Conservation (phyloP, 30 jellyfish, hydroid and myxozoan genomes). For the Euphysa ruthae region DNA sequence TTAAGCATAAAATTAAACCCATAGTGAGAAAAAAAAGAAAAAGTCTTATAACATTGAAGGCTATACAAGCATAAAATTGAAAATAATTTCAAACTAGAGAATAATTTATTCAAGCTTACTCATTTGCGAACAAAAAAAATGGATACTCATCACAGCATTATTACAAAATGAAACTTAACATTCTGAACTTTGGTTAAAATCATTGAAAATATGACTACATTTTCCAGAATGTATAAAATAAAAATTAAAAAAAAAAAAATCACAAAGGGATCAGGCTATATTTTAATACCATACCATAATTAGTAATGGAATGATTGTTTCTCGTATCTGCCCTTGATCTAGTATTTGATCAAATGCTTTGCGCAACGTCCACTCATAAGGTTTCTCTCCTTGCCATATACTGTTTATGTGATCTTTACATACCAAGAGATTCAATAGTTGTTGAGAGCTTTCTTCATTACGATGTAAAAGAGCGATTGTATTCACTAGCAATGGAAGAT, state of each 20-base stretch:
- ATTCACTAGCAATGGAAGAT: conserved; percentile 83
- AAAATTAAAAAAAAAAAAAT: neutral
- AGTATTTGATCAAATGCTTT: conserved; percentile 74
- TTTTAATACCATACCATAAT: conserved; percentile 50
- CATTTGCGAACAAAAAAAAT: too few species aligned
- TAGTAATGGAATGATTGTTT: conserved; percentile 76
- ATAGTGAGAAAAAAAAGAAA: too few species aligned
- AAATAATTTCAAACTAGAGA: too few species aligned
- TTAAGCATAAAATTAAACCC: too few species aligned
- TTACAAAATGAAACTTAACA: too few species aligned
- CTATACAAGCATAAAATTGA: too few species aligned
- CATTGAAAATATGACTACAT: neutral
- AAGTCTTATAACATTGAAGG: too few species aligned
- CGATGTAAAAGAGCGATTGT: conserved; percentile 80
- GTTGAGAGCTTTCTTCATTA: conserved; percentile 84
- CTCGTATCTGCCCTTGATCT: conserved; percentile 82
- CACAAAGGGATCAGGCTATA: too few species aligned
- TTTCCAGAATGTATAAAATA: neutral
- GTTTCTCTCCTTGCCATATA: conserved; percentile 82
- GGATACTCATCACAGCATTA: too few species aligned
- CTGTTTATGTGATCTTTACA: conserved; percentile 79
- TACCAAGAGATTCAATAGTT: conserved; percentile 54
- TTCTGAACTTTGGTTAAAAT: neutral
- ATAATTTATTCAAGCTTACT: too few species aligned
- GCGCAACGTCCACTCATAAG: conserved; percentile 96